A percentile compares a stretch with the other conserved stretches of the same genome.
phyloP scores from a whole-genome alignment of 2,888 invertebrate species.

The Temnothorax rugatulus region DNA sequence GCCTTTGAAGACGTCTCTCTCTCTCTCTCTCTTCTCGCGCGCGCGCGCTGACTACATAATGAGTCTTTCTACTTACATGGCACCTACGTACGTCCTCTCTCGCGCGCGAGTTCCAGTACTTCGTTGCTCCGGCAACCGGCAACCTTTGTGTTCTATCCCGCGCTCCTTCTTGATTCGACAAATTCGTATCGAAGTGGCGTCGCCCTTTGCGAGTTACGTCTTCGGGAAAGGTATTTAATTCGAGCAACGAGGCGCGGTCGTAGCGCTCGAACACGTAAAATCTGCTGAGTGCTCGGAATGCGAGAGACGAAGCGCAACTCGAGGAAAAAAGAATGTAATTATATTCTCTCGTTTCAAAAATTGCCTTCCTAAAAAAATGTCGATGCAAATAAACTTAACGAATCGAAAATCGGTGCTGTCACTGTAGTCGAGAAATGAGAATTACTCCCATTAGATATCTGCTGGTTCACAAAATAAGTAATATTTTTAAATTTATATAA shows the following conservation, averaged over 20 bases:
- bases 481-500: constrained; percentile 5
- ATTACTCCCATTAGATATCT: not conserved
- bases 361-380: not conserved
- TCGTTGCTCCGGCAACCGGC: constrained; percentile 43
- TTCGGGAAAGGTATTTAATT: constrained; percentile 40
- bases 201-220: constrained; percentile 31
- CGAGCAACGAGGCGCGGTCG: not conserved
- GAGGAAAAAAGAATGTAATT: constrained; percentile 11
- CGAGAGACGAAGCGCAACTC: not conserved
- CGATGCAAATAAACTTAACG: not conserved
- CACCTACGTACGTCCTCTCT: constrained; percentile 28
- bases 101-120: constrained; percentile 40
- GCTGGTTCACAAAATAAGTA: not conserved
- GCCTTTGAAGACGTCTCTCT: constrained; percentile 74
- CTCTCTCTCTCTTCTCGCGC: not conserved
- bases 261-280: constrained; percentile 7
- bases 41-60: constrained; percentile 77
- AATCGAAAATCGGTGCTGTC: not conserved
- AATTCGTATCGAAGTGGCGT: constrained; percentile 45
- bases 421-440: not conserved
- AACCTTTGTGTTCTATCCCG: constrained; percentile 27
- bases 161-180: constrained; percentile 36
- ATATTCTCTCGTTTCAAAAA: not conserved
- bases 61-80: constrained; percentile 77
- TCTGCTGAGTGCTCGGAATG: not conserved